Evolutionary conservation across 2,113 vertebrate species (phyloP), one percentile per base, ranked within the genome.

Genomic region (Aleadryas rufinucha): DNA sequence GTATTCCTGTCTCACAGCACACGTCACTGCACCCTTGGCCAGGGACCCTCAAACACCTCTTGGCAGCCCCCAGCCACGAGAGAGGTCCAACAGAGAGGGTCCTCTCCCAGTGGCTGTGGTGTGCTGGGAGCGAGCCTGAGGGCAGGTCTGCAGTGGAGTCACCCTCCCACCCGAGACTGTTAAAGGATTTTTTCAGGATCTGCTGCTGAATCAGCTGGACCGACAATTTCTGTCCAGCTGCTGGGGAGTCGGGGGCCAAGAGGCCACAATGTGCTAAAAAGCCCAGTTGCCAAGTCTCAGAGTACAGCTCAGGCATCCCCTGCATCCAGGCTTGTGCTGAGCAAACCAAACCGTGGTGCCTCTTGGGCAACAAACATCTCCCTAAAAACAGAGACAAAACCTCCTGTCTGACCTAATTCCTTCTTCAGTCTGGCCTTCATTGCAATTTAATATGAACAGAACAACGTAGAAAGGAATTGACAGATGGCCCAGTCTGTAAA

Each of bases 401-500:
- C 82, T 93, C 70, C 83, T 75, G 95, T 90, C 96, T 97, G 97
- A 97, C 88, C 93, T 89, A 95, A 96, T 95, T 94, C 84, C 72
- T 97, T 78, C 90, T 97, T 95, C 93, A 86, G 93, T 88, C 95
- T 95, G 95, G 94, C 91, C 87, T 89, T 88, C 90, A 87, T 95
- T 96, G 94, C 93, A 96, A 91, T 89, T 93, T 94, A 96, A 95
- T 93, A 95, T 84, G 87, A 97, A 90, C 95, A 93, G 92, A 95
- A 95, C 86, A 93, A 95, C 44, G 84, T 96, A 97, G 93, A 93
- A 96, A 90, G 92, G 93, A 96, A 94, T 84, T 96, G 93, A 97
- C 95, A 96, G 95, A 94, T 92, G 95, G 92, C 87, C 93, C 87
- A 93, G 96, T 96, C 95, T 94, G 85, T 85, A 97, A 96, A 96